Base-by-base conservation (phyloP, 2,888 invertebrate species). In the Drosophila rubida region DNA sequence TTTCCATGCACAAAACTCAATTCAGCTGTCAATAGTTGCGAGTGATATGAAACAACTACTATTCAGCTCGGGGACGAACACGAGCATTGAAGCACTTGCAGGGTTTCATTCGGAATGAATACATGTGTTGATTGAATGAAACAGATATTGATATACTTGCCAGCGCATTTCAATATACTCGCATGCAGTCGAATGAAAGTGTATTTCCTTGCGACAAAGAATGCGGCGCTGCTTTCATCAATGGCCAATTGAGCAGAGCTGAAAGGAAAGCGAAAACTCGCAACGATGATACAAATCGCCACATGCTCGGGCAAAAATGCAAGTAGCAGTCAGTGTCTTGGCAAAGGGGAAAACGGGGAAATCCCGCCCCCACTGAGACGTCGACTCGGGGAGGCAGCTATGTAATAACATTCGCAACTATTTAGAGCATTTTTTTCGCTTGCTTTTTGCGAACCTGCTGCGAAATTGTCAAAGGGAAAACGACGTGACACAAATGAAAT, bases 341-440 rank as follows among this genome's bases (percentile, higher is more conserved):
- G 19, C 27, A 9, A 11, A 41, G 9, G 7, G 39, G 8, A 19
- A 27, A 22, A n/a, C 5, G 19, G 41, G 42, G 22, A 46, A 30
- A 41, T 27, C 46, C 4, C 41, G 1, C n/a, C 11, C n/a, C 41
- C 13, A 6, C 46, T 62, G 57, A 41, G 45, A 50, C 25, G 25
- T 25, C 6, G 25, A 19, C 2, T 19, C 2, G 19, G 3, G 14
- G 32, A 7, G 45, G 58, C 69, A 41, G 57, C 60, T 54, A 63
- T 68, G 63, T 78, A 78, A 78, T 78, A 78, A 77, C 68, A 80
- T 76, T 80, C 78, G 53, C 77, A 73, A 78, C 80, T 80, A 80
- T 80, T 77, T 80, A 74, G 80, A 71, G 60, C 66, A 69, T 73
- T 80, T 74, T 61, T 78, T 64, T 62, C 71, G 65, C 61, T 35